Conservation (phyloP, 2,797 vertebrate species). For the Phaenicophaeus curvirostris region DNA sequence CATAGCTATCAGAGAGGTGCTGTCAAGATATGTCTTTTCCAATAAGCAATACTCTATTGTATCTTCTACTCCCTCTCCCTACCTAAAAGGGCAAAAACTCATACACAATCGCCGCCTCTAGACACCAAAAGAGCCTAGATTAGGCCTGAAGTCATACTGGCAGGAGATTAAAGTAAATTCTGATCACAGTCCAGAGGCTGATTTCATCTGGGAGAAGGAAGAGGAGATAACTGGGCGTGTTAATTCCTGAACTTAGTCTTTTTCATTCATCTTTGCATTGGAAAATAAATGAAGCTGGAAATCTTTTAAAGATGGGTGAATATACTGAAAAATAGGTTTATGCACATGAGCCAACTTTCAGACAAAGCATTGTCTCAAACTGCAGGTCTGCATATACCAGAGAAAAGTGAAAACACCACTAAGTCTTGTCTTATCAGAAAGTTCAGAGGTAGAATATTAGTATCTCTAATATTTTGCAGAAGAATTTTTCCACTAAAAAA, state of each 20-base stretch:
- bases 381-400: not conserved
- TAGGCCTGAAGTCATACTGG: conserved; percentile 13
- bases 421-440: not conserved
- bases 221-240: not conserved
- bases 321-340: not conserved
- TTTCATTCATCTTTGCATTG: not conserved
- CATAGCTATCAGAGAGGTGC: not conserved
- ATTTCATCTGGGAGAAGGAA: conserved; percentile 21
- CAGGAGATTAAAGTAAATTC: conserved; percentile 33
- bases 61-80: not conserved
- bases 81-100: not conserved
- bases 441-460: not conserved
- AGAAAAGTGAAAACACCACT: not conserved
- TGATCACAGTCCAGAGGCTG: conserved; percentile 4
- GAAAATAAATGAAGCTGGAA: not conserved
- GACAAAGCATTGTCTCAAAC: not conserved
- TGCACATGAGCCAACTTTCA: not conserved
- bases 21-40: not conserved
- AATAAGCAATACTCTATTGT: not conserved
- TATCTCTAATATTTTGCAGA: not conserved
- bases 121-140: not conserved
- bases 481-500: not conserved
- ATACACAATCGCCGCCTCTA: not conserved
- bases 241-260: not conserved
- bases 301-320: not conserved